Conservation (phyloP, 2,113 vertebrate genomes). For the Gambusia holbrooki region DNA sequence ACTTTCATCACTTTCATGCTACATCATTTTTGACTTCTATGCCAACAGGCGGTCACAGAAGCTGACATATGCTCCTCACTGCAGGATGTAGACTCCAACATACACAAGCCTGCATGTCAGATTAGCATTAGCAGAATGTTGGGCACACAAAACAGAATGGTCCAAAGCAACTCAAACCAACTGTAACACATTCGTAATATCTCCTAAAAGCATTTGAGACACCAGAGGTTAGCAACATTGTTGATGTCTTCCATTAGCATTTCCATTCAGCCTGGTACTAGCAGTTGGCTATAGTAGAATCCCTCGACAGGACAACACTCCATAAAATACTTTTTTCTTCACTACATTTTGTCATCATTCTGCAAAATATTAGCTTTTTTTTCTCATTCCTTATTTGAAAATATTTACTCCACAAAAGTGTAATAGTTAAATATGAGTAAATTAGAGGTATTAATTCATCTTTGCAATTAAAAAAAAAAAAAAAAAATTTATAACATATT, state of each 20-base stretch:
- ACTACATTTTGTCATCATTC: neutral
- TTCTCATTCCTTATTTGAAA: neutral
- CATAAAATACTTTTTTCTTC: neutral
- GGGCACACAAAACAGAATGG: neutral
- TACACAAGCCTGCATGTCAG: constrained; percentile 22
- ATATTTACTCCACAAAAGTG: no score
- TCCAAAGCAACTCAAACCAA: neutral
- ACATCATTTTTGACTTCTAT: constrained; percentile 24
- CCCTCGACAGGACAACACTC: neutral
- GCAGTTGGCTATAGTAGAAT: neutral
- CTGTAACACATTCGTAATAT: neutral
- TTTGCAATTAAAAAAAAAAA: neutral
- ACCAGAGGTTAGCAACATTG: neutral
- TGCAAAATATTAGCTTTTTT: neutral
- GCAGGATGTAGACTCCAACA: constrained; percentile 53
- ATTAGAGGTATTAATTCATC: neutral
- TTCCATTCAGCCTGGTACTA: neutral
- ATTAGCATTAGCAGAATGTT: constrained; percentile 15
- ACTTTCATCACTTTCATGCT: constrained; percentile 6
- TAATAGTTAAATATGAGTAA: neutral
- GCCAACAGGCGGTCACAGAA: constrained; percentile 45
- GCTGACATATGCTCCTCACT: constrained; percentile 70
- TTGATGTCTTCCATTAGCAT: neutral
- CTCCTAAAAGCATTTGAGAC: neutral
- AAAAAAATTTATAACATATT: no score